Percentiles rank a stretch among this genome's conserved stretches.
phyloP scores from a whole-genome alignment of 2,797 vertebrate species.

The Amblyraja radiata region DNA sequence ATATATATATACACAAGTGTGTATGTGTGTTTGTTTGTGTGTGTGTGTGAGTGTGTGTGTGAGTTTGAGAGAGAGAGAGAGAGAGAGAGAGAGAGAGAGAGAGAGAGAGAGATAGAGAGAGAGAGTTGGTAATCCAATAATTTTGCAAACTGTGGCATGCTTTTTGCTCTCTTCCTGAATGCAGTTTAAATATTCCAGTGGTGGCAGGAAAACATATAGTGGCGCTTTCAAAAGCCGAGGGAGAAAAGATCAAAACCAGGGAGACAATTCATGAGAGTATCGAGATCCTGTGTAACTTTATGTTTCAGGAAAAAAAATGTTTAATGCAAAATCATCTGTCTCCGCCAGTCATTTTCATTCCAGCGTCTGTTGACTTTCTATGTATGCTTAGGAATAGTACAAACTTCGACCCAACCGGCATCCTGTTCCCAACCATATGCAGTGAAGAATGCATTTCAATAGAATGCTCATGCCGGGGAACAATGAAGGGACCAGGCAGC shows the following conservation, averaged over 20 bases:
- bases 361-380: neutral
- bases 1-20: no score
- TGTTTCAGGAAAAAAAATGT: neutral
- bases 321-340: neutral
- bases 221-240: neutral
- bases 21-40: no score
- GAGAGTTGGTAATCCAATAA: neutral
- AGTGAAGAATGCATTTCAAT: slow-evolving; percentile 11
- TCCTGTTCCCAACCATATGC: neutral
- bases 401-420: neutral
- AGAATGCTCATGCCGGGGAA: neutral
- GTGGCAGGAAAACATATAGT: neutral
- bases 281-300: no score
- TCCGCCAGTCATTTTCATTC: neutral
- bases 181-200: neutral
- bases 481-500: slow-evolving; percentile 18
- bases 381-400: neutral
- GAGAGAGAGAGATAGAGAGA: no score
- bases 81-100: no score
- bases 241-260: neutral
- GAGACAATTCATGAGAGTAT: neutral
- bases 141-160: neutral
- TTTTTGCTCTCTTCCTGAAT: neutral
- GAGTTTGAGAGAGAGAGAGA: no score
- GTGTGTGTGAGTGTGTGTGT: no score